A percentile compares a stretch with the other conserved stretches of the same genome.
Conservation (phyloP, 2,113 vertebrate species). For the Brachypodius melanocephalos region DNA sequence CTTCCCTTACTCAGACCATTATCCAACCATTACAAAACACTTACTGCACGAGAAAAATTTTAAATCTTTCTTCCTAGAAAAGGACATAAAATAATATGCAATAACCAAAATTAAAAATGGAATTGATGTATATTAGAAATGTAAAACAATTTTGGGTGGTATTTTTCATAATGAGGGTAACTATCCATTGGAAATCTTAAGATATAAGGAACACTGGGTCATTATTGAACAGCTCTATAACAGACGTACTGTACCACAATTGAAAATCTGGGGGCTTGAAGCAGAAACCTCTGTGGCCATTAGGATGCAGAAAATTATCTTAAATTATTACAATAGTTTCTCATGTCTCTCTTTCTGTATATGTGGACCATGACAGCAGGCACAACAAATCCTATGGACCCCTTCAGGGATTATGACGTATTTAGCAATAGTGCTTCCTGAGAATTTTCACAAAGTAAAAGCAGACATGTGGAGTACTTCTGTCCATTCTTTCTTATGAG, state of each 20-base stretch:
- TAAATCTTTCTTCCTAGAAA: not conserved
- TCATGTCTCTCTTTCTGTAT: not conserved
- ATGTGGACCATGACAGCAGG: not conserved
- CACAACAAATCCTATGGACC: not conserved
- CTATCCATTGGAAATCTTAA: not conserved
- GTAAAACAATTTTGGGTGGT: not conserved
- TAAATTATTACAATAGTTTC: not conserved
- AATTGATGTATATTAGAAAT: not conserved
- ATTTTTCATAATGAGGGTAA: not conserved
- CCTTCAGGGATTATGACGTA: not conserved
- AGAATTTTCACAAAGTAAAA: not conserved
- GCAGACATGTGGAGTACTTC: not conserved
- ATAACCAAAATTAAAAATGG: not conserved
- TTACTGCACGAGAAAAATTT: not conserved
- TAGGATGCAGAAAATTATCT: not conserved
- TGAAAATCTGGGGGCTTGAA: not conserved
- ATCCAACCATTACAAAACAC: not conserved
- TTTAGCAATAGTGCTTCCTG: not conserved
- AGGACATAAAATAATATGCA: not conserved
- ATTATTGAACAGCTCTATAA: not conserved
- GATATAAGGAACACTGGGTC: not conserved
- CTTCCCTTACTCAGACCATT: not conserved
- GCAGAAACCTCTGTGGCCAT: not conserved
- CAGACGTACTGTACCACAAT: fast-evolving
- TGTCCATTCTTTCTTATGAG: not conserved